A percentile compares a stretch with the other conserved stretches of the same genome.
Evolutionary conservation across 2,113 vertebrate species (phyloP).

Genomic region (Eptesicus fuscus): DNA sequence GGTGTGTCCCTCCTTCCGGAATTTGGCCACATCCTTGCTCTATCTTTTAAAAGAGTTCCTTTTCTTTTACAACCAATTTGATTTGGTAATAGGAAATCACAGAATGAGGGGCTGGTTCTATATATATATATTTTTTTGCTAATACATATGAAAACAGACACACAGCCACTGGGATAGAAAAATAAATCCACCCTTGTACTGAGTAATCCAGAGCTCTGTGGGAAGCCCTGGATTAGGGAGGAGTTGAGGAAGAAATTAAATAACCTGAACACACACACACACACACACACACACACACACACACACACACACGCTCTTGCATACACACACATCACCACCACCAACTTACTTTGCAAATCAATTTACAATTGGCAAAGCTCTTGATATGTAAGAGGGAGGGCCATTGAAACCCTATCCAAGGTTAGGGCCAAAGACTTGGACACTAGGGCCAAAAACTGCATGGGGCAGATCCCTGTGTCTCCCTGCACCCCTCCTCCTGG

Average conservation of each 20-base stretch:
- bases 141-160: not conserved
- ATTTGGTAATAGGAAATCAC: not conserved
- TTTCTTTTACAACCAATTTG: not conserved
- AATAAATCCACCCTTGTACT: not conserved
- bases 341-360: not conserved
- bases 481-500: accelerated
- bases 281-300: not conserved
- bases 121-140: too few relatives aligned
- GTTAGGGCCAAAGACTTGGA: too few relatives aligned
- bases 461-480: accelerated
- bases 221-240: not conserved
- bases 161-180: not conserved
- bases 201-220: not conserved
- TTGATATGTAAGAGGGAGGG: not conserved
- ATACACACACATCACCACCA: not conserved
- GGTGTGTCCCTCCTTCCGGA: too few relatives aligned
- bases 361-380: too few relatives aligned
- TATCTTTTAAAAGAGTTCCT: not conserved
- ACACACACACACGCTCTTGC: not conserved
- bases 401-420: not conserved
- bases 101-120: not conserved
- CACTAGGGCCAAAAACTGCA: not conserved
- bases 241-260: not conserved
- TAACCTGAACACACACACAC: accelerated
- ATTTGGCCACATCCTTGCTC: not conserved